These are phyloP conservation scores for Phalacrocorax aristotelis DNA, from an alignment of 2,113 vertebrate genomes.

Conservation along the genomic window DNA sequence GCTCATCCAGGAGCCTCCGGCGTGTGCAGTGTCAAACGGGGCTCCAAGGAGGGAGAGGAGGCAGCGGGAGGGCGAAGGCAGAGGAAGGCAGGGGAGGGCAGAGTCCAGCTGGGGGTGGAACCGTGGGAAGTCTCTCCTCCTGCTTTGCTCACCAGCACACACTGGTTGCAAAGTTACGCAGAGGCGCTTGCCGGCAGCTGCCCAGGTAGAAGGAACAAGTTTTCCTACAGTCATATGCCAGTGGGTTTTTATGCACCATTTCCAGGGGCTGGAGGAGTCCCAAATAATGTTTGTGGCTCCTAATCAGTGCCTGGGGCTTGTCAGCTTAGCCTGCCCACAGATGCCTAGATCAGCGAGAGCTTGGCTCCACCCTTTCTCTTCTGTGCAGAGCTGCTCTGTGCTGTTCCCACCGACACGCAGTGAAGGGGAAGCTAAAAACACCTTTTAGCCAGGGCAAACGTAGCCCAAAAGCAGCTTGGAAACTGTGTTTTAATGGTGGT, in stretches of 20 bases:
- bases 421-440: background rate
- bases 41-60: background rate
- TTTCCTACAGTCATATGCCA: background rate
- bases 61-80: background rate
- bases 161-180: background rate
- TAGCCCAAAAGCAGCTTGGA: background rate
- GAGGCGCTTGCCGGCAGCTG: background rate
- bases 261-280: background rate
- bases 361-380: background rate
- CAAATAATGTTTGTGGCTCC: background rate
- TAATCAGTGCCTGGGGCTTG: background rate
- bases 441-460: background rate
- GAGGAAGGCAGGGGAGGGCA: background rate
- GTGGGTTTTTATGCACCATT: background rate
- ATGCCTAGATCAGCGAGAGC: background rate
- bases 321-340: background rate
- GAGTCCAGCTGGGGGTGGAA: slow-evolving; percentile 10
- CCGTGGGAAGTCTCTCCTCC: background rate
- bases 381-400: background rate
- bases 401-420: background rate
- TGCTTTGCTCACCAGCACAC: background rate
- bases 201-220: background rate
- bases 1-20: slow-evolving; percentile 3
- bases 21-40: background rate
- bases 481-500: background rate